Base-by-base conservation (phyloP, 2,113 vertebrate species). In the Callorhinus ursinus region DNA sequence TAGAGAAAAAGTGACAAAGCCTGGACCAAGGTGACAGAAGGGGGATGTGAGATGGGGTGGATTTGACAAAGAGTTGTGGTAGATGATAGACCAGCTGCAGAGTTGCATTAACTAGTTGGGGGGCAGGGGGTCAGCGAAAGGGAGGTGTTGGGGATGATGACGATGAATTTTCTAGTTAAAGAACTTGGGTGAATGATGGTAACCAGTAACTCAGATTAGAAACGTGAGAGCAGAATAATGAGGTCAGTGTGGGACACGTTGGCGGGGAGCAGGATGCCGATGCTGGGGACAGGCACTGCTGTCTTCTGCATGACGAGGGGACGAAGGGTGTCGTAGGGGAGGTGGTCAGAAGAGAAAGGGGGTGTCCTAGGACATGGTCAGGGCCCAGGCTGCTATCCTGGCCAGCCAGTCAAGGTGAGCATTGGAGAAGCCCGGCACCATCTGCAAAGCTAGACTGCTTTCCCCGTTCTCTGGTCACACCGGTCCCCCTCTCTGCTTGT, bases 401-500 rank as follows among this genome's bases (percentile, higher is more conserved):
- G 92, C 81, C 67, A 51, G 71, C 1, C 39, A 36, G 28, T 76
- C 80, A 59, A 42, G 87, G 55, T 55, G 55, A 13, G n/a, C 6
- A 10, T 39, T 82, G 85, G 93, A 97, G 72, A 61, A 69, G 53
- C 77, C 90, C 72, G 93, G 69, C 13, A 59, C 83, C 90, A 94
- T 91, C 94, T 94, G 93, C 65, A 71, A 76, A 59, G 67, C 89
- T 31, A 21, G 55, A 18, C 39, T 4, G 3, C 28, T 22, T 97
- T 61, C 97, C 92, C 95, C 88, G 97, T 89, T 95, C 98, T 97
- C 98, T 74, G 22, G 67, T 12, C 81, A 63, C 10, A 26, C 96
- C 63, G 96, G 98, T 95, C 77, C 97, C 98, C 96, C 96, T 97
- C 97, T 95, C 94, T 97, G 97, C 98, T 98, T 98, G 98, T 98